Percentiles rank a stretch among this genome's conserved stretches.
Conservation (phyloP, 2,888 invertebrate species). For the Drosophila infuscata region DNA sequence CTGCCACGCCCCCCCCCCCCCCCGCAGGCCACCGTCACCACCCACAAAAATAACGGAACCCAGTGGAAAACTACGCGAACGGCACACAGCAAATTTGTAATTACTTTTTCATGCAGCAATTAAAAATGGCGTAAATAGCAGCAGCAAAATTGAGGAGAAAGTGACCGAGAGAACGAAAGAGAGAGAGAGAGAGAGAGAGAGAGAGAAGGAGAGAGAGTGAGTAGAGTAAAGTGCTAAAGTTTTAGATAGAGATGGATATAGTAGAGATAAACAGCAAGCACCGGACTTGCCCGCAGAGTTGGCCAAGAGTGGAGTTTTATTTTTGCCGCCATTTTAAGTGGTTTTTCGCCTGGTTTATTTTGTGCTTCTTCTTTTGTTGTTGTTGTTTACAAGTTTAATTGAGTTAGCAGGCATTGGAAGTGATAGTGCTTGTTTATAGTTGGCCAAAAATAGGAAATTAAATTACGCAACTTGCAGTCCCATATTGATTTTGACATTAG, state of each 20-base stretch:
- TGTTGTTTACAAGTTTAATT: constrained; percentile 53
- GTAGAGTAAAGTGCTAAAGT: constrained; percentile 25
- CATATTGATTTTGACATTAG: constrained; percentile 58
- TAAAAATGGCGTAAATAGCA: constrained; percentile 79
- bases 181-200: background rate
- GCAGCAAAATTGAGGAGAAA: constrained; percentile 28
- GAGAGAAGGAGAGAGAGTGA: too few relatives aligned
- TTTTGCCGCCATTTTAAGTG: constrained; percentile 60
- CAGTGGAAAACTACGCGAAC: constrained; percentile 40
- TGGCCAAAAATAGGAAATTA: constrained; percentile 24
- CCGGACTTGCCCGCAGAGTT: constrained; percentile 47
- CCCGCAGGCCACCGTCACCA: constrained; percentile 15
- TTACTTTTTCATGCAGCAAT: constrained; percentile 80
- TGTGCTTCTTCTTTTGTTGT: background rate
- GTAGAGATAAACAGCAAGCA: constrained; percentile 38
- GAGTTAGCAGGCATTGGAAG: constrained; percentile 30
- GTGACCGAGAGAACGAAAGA: background rate
- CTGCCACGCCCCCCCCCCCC: constrained; percentile 63
- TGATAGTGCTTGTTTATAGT: background rate
- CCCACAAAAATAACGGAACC: constrained; percentile 18
- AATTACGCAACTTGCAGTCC: constrained; percentile 41
- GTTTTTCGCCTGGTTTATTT: constrained; percentile 52
- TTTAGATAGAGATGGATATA: constrained; percentile 36
- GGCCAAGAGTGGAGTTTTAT: constrained; percentile 52
- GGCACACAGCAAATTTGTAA: constrained; percentile 66